These are phyloP conservation scores for Cygnus buccinator DNA, from an alignment of 2,113 vertebrate genomes.

Conservation along the genomic window DNA sequence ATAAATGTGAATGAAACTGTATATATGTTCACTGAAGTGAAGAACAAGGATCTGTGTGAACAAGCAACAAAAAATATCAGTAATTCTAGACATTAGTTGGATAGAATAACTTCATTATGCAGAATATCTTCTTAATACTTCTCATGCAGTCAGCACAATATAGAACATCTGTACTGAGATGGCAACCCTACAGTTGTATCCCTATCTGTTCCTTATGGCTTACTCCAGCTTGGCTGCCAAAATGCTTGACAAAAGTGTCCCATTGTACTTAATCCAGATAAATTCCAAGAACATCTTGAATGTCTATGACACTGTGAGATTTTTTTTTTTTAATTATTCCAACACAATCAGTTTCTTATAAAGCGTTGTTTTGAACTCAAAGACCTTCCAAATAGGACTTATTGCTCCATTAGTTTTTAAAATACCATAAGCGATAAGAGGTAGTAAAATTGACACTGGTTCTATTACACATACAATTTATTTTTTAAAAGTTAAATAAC, in stretches of 20 bases:
- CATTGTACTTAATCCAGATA: neutral
- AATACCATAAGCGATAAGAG: neutral
- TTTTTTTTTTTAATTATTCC: neutral
- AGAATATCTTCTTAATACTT: slow-evolving; percentile 32
- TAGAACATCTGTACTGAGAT: slow-evolving; percentile 3
- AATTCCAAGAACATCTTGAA: neutral
- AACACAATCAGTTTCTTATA: neutral
- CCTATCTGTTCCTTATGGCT: slow-evolving; percentile 3
- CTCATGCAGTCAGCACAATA: neutral
- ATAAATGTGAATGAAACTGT: neutral
- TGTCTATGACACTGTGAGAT: neutral
- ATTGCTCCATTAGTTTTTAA: neutral
- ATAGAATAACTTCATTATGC: neutral
- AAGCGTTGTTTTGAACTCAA: neutral
- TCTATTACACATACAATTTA: neutral
- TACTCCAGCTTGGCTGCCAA: neutral
- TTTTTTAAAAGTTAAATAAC: neutral
- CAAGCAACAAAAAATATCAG: neutral
- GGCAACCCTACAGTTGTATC: neutral
- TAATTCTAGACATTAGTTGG: neutral
- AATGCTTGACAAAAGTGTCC: slow-evolving; percentile 12
- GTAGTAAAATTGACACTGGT: neutral
- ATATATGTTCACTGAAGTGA: neutral
- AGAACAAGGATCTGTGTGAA: neutral
- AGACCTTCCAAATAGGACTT: neutral